Evolutionary conservation across 2,888 invertebrate genomes (phyloP), one percentile per base, ranked within the genome.

Genomic region (Ichneumoninae sp.): DNA sequence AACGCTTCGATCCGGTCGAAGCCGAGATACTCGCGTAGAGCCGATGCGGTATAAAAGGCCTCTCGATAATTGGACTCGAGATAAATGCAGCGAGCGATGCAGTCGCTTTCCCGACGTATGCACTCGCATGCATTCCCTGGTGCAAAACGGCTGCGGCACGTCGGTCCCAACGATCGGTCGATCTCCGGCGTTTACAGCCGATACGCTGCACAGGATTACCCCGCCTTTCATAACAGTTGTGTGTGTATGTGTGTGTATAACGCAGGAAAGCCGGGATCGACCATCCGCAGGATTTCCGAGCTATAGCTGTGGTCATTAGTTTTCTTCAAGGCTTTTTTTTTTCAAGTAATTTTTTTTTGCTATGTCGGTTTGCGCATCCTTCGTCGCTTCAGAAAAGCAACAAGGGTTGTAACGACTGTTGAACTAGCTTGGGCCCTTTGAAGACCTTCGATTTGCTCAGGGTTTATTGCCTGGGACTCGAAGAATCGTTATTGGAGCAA

Each of bases 401-500:
- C 74, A 52, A 71, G 74, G 76, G 60, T 80, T 71, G 66, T 47
- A 74, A 74, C 68, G 66, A 83, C 72, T 69, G 77, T 69, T 76
- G 69, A 80, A 76, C 80, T 82, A 82, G 60, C 77, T 68, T 82
- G 75, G 78, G 62, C 62, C 83, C 80, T 83, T 83, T 62, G 30
- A 76, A 74, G 82, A 79, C 86, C 82, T 86, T 86, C 86, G 81
- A 80, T 80, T 77, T 70, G 26, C 66, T 84, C 77, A 33, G 60
- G 77, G 54, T 70, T 81, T 80, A 77, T 65, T 65, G 66, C 74
- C 36, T 68, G 36, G 33, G 10, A n/a, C 30, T 54, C 54, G 60
- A 54, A 72, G 22, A 30, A 79, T 80, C 82, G 82, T 86, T 87
- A 86, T 83, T 86, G 69, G 87, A 87, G 86, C 87, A 87, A 87